A percentile compares a stretch with the other conserved stretches of the same genome.
These are phyloP conservation scores for Agapornis roseicollis DNA, from an alignment of 2,113 vertebrate genomes.

Conservation along the genomic window DNA sequence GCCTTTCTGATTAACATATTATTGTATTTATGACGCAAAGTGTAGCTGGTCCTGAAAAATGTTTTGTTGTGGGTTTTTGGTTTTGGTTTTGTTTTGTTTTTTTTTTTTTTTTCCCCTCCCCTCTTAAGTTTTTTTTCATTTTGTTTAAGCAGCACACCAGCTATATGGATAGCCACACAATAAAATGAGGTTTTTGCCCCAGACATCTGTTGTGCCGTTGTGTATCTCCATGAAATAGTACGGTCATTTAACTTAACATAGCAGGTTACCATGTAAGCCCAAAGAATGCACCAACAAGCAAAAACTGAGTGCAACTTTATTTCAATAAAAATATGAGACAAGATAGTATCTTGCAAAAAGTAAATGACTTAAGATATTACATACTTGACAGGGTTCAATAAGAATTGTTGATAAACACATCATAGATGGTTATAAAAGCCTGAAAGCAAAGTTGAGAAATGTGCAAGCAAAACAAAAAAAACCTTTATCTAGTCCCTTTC, in stretches of 20 bases:
- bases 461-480: not conserved
- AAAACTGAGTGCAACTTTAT: not conserved
- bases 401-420: not conserved
- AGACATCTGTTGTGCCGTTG: not conserved
- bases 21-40: not conserved
- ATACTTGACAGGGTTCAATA: not conserved
- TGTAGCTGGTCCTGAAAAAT: not conserved
- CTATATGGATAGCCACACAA: not conserved
- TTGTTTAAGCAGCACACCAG: not conserved
- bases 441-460: not conserved
- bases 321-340: not conserved
- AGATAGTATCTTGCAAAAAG: not conserved
- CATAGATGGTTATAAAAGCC: not conserved
- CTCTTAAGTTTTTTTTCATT: not conserved
- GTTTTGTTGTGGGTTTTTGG: not conserved
- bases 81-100: not conserved
- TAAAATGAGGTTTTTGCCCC: conserved; percentile 14
- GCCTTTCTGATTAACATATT: not conserved
- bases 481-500: not conserved
- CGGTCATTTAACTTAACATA: not conserved
- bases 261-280: not conserved
- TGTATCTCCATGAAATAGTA: not conserved
- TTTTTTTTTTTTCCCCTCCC: not conserved
- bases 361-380: not conserved
- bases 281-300: not conserved